Base-by-base conservation (phyloP, 2,797 vertebrate species). In the Alcedo quadribrachys region DNA sequence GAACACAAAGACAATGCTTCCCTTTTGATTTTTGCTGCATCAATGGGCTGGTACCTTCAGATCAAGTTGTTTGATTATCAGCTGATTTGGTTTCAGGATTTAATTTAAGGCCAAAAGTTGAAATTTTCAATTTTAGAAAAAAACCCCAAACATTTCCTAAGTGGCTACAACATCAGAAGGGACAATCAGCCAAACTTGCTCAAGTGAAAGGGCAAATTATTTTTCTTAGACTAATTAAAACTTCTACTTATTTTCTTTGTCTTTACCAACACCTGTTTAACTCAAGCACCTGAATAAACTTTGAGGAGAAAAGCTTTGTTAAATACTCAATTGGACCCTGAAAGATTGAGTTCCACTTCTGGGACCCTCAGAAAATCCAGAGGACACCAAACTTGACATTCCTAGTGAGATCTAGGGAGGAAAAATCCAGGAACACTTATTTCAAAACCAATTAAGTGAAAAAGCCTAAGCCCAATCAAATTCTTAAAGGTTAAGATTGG, bases 231-330 rank as follows among this genome's bases (percentile, higher is more conserved):
- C 30, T 75, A n/a, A 89, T 85, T 85, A 69, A 76, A 91, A 74
- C 28, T 55, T 75, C 16, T 74, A 33, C 8, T 25, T 90, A 89
- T 92, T 80, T 76, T 7, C 35, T 91, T 90, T 73, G 66, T 94
- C 66, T 92, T 87, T 71, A 51, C 37, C 50, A 69, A 73, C 73
- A 93, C 87, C 73, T 95, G 69, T 82, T 87, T 80, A 43, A 83
- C 37, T 85, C 65, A 57, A 75, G 58, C 87, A 92, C 92, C 90
- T 92, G 89, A 92, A 81, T 87, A 96, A 95, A 92, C 85, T 48
- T 74, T 1, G 19, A 87, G 66, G 50, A 68, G 83, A 71, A 92
- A 87, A 85, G 53, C 50, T 90, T 95, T 86, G 53, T 80, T 92
- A 65, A 93, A 90, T 50, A 68, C 58, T 66, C 75, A 65, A 40